These are phyloP conservation scores for Sebastes vulpes DNA, from an alignment of 2,797 vertebrate genomes.

Conservation along the genomic window DNA sequence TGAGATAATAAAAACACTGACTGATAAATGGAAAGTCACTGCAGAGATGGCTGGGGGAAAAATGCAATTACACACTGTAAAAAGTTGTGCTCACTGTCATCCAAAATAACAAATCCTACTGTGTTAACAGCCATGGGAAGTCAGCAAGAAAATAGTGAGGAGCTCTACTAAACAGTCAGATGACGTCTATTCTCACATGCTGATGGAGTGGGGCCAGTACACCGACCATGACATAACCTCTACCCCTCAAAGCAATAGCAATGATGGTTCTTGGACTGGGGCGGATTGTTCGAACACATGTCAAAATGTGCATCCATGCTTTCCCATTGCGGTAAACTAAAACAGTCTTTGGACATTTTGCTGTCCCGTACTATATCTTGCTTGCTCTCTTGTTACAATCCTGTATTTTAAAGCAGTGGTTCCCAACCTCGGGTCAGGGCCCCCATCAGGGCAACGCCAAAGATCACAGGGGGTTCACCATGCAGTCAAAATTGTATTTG, in stretches of 20 bases:
- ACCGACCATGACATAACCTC: conserved; percentile 93
- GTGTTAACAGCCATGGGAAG: conserved; percentile 88
- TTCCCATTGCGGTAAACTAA: conserved; percentile 91
- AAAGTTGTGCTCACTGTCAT: background rate
- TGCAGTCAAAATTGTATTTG: no score
- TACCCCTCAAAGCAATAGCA: conserved; percentile 89
- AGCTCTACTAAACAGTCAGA: conserved; percentile 84
- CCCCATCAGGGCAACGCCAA: no score
- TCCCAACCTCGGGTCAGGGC: no score
- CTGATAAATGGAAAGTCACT: conserved; percentile 1
- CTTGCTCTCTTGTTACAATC: background rate
- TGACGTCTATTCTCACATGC: conserved; percentile 87
- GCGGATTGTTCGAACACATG: conserved; percentile 85
- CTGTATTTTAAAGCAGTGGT: background rate
- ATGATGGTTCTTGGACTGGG: conserved; percentile 45
- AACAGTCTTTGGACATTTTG: background rate
- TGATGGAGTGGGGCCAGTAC: conserved; percentile 96
- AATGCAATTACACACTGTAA: background rate
- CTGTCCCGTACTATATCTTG: background rate
- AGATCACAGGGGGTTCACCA: no score
- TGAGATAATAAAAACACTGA: conserved; percentile 7
- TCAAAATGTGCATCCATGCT: conserved; percentile 88
- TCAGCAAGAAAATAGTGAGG: conserved; percentile 89
- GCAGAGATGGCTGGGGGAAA: background rate
- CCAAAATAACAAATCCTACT: conserved; percentile 6